Conservation (phyloP, 2,888 invertebrate species). For the Dolichopus griseipennis region DNA sequence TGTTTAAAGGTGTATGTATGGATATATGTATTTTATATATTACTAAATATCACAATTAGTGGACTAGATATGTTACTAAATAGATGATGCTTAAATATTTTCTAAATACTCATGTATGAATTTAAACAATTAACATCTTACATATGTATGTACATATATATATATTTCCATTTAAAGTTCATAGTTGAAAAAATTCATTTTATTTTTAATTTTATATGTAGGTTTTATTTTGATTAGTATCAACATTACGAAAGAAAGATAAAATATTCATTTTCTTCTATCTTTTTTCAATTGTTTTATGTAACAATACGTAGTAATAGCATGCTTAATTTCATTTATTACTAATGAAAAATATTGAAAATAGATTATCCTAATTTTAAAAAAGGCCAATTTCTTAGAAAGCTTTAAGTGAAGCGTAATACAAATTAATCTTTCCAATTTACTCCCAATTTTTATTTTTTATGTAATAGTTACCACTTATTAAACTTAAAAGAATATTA, state of each 20-base stretch:
- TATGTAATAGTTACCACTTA: not conserved
- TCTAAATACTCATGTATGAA: not conserved
- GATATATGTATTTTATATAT: not conserved
- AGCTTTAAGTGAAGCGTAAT: not conserved
- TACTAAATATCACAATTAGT: not conserved
- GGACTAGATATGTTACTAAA: constrained; percentile 4
- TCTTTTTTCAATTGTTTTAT: not conserved
- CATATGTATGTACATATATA: no score
- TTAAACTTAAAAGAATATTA: not conserved
- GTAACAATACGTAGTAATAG: not conserved
- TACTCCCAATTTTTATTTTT: no score
- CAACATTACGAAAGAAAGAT: not conserved
- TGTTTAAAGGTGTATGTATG: not conserved
- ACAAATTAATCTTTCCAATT: not conserved
- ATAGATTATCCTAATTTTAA: not conserved
- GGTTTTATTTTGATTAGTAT: not conserved
- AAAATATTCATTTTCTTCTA: no score
- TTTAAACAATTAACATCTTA: not conserved
- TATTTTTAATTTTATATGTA: not conserved
- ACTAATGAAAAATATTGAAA: not conserved
- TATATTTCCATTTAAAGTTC: not conserved
- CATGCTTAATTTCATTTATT: not conserved
- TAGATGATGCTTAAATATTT: not conserved
- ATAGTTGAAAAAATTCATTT: not conserved
- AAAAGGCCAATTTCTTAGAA: not conserved